phyloP scores from a whole-genome alignment of 2,888 invertebrate genomes.

The Dyspetes luteomarginatus region DNA sequence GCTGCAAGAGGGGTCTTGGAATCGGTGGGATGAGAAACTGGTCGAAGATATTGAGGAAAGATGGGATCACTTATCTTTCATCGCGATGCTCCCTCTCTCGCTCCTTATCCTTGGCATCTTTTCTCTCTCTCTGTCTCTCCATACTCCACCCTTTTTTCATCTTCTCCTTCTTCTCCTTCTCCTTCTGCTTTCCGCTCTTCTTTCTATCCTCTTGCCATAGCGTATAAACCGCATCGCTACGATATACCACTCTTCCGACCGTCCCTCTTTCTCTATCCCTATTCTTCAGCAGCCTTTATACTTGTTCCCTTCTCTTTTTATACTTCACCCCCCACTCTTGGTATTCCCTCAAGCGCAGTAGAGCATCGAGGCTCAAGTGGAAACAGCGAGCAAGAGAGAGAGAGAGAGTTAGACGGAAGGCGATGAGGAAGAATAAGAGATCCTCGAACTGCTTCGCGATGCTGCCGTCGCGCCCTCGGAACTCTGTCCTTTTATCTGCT shows the following conservation, averaged over 20 bases:
- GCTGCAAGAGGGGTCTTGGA: slow-evolving; percentile 8
- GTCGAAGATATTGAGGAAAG: slow-evolving; percentile 65
- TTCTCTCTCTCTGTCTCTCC: neutral
- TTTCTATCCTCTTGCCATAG: slow-evolving; percentile 41
- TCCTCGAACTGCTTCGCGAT: slow-evolving; percentile 46
- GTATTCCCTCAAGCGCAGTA: slow-evolving; percentile 27
- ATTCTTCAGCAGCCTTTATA: slow-evolving; percentile 1
- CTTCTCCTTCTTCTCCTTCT: neutral
- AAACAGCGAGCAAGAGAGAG: slow-evolving; percentile 19
- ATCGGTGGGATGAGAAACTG: slow-evolving; percentile 54
- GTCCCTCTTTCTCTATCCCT: slow-evolving; percentile 58
- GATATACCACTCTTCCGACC: neutral
- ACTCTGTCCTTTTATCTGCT: slow-evolving; percentile 69
- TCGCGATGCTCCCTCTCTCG: slow-evolving; percentile 66
- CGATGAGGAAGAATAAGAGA: slow-evolving; percentile 48
- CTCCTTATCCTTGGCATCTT: slow-evolving; percentile 38
- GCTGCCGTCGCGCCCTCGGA: slow-evolving; percentile 55
- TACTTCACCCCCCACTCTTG: neutral
- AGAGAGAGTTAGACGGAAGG: slow-evolving; percentile 26
- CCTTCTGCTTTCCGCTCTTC: neutral
- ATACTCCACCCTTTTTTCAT: neutral
- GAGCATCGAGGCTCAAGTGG: slow-evolving; percentile 25
- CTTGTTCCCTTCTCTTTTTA: slow-evolving; percentile 26
- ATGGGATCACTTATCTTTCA: slow-evolving; percentile 76
- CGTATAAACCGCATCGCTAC: neutral